Evolutionary conservation across 2,888 invertebrate species (phyloP).

Genomic region (Trilocha varians): DNA sequence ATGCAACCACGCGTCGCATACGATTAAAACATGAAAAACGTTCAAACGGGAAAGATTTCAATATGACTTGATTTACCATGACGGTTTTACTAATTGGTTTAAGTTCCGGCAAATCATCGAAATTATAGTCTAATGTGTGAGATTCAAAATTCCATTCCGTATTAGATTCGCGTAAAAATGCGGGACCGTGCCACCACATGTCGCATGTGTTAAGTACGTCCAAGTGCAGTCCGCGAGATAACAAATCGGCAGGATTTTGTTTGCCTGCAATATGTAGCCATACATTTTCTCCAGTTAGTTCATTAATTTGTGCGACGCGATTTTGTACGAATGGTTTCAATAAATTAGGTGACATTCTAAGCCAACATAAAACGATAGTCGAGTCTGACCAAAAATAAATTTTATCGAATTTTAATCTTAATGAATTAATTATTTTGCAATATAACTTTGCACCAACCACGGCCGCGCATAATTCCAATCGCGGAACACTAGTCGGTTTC

Average conservation of each 20-base stretch:
- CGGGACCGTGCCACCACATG: too few species aligned
- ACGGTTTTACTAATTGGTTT: too few species aligned
- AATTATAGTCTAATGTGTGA: too few species aligned
- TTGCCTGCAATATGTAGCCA: conserved; percentile 1
- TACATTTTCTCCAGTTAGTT: neutral
- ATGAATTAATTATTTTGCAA: neutral
- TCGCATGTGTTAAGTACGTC: too few species aligned
- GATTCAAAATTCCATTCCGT: too few species aligned
- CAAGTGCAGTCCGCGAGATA: neutral
- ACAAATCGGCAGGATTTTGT: neutral
- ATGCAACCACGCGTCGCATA: too few species aligned
- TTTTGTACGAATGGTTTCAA: conserved; percentile 6
- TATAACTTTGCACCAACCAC: conserved; percentile 2
- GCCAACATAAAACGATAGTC: conserved; percentile 5
- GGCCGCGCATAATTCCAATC: conserved; percentile 7
- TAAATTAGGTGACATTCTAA: conserved; percentile 2
- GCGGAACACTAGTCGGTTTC: conserved; percentile 7
- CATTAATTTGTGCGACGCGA: conserved; percentile 3
- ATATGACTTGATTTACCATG: too few species aligned
- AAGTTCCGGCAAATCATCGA: too few species aligned
- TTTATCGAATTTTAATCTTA: neutral
- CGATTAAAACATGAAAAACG: too few species aligned
- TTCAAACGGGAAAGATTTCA: too few species aligned
- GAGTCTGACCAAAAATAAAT: conserved; percentile 6
- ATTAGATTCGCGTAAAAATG: too few species aligned